Evolutionary conservation across 1,140 invertebrate genomes (phyloP), one percentile per base, ranked within the genome.

Genomic region (Tenebrio molitor): DNA sequence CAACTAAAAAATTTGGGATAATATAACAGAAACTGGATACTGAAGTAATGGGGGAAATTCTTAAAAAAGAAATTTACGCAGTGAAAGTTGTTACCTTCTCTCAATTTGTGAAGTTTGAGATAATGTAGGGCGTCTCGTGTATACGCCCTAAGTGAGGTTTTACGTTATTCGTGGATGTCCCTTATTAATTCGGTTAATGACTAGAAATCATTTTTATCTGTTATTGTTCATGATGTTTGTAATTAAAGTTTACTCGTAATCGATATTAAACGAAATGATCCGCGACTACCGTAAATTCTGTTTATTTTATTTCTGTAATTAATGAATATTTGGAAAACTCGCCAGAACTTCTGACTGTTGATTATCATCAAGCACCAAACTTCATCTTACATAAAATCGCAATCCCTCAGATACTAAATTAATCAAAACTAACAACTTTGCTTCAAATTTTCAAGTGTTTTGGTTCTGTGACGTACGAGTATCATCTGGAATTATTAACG

Each of bases 121-220:
- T 21, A 50, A 50, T 50, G n/a, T 19, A 21, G 19, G 21, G 17
- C 16, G 19, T 50, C 17, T 17, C 15, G 44, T 23, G 44, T 50
- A 21, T 17, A n/a, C 19, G n/a, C n/a, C 16, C 42, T 17, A 44
- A 44, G n/a, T 15, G 16, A 21, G n/a, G 44, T 50, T 50, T 50
- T 50, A 50, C 16, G 44, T 50, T 50, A 50, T 50, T 50, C 44
- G 21, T 50, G 44, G 21, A 50, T 50, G 16, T 8, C n/a, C 7
- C 4, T 50, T 21, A 50, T 50, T 50, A 50, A 50, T 50, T 17
- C 44, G 19, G 44, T 7, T 50, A 50, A 21, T 50, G 44, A 50
- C 44, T 50, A 17, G 19, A 50, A 8, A 8, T 50, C 21, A 50
- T 50, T 23, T 50, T 50, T 50, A 19, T 8, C 25, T 8, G 25